Conservation (phyloP, 1,140 invertebrate species). For the Pseudomyrmex flavicornis region DNA sequence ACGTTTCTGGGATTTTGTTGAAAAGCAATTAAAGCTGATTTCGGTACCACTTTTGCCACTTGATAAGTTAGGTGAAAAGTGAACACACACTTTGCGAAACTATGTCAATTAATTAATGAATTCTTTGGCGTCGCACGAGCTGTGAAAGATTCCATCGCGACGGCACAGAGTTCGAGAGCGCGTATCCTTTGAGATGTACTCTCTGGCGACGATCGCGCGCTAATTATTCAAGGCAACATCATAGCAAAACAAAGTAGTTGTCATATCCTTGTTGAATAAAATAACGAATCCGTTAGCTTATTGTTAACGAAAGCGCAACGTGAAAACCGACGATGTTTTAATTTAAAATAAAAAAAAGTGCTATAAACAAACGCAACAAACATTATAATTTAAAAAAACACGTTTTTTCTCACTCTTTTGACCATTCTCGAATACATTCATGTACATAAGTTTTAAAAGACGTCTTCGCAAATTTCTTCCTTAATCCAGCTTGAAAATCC, state of each 20-base stretch:
- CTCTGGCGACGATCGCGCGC: not conserved
- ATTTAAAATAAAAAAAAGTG: not conserved
- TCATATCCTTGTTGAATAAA: constrained; percentile 9
- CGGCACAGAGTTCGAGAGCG: not conserved
- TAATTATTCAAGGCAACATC: constrained; percentile 38
- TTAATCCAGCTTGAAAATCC: not conserved
- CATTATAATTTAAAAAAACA: not conserved
- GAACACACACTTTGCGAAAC: constrained; percentile 17
- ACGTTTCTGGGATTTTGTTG: constrained; percentile 8
- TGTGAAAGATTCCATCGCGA: not conserved
- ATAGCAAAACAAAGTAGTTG: constrained; percentile 7
- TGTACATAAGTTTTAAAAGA: not conserved
- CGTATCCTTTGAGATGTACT: not conserved
- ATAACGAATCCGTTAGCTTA: constrained; percentile 8
- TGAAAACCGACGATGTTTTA: constrained; percentile 11
- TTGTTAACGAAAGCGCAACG: not conserved
- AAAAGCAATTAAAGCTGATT: constrained; percentile 19
- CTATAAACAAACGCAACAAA: not conserved
- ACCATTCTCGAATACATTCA: not conserved
- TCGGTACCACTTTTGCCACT: not conserved
- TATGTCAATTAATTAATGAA: constrained; percentile 43
- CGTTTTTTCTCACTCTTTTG: not conserved
- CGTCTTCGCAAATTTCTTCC: not conserved
- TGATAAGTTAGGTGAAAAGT: constrained; percentile 2
- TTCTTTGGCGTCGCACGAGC: not conserved